Conservation (phyloP, 2,888 invertebrate genomes). For the Caenorhabditis sp. region DNA sequence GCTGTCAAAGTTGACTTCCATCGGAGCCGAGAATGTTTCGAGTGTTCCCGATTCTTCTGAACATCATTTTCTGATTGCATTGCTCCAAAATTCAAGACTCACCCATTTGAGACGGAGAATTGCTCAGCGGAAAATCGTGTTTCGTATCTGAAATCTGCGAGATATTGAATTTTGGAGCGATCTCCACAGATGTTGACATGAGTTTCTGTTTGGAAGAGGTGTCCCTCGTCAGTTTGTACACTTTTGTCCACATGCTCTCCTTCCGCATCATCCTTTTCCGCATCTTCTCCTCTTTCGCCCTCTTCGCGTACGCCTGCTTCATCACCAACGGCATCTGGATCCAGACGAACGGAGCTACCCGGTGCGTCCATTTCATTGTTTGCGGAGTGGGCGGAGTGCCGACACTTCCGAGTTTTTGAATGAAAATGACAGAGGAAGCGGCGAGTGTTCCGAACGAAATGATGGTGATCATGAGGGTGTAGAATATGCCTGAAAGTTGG, state of each 20-base stretch:
- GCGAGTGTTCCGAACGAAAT: slow-evolving; percentile 59
- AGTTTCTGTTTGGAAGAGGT: slow-evolving; percentile 20
- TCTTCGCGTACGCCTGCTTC: slow-evolving; percentile 74
- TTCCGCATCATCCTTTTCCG: slow-evolving; percentile 47
- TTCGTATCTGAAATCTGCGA: slow-evolving; percentile 37
- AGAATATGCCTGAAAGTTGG: slow-evolving; percentile 51
- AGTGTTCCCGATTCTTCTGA: slow-evolving; percentile 43
- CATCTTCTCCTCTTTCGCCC: slow-evolving; percentile 63
- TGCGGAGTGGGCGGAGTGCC: slow-evolving; percentile 69
- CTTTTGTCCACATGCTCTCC: slow-evolving; percentile 63
- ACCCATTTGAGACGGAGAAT: slow-evolving; percentile 36
- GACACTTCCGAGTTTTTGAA: slow-evolving; percentile 67
- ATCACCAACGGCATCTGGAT: slow-evolving; percentile 76
- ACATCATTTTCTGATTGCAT: background rate
- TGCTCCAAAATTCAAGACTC: background rate
- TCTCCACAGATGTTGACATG: slow-evolving; percentile 10
- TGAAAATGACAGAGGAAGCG: slow-evolving; percentile 57
- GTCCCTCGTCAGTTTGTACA: slow-evolving; percentile 51
- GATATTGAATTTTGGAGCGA: slow-evolving; percentile 21
- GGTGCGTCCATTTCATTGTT: slow-evolving; percentile 73
- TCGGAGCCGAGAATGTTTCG: slow-evolving; percentile 40
- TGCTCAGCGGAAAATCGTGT: slow-evolving; percentile 20
- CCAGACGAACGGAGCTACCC: slow-evolving; percentile 69
- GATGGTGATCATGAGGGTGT: slow-evolving; percentile 61
- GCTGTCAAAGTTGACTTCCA: slow-evolving; percentile 31